Percentiles rank a stretch among this genome's conserved stretches.
phyloP scores from a whole-genome alignment of 2,888 invertebrate species.

The Pherbina coryleti region DNA sequence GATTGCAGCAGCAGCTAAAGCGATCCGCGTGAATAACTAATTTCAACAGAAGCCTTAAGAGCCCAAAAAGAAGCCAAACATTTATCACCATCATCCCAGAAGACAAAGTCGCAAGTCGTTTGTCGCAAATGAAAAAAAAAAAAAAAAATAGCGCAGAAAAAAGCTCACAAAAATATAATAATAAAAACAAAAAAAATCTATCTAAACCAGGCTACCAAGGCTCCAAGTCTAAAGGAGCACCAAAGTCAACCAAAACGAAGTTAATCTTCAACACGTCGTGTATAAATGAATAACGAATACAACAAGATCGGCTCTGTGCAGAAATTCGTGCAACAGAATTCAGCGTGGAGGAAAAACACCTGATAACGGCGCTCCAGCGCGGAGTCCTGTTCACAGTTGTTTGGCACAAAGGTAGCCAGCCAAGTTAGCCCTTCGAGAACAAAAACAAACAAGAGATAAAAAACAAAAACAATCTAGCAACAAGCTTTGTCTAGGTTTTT shows the following conservation, averaged over 20 bases:
- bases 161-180: constrained; percentile 1
- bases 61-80: constrained; percentile 47
- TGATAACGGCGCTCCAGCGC: constrained; percentile 47
- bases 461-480: not conserved
- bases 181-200: not conserved
- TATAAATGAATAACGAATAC: constrained; percentile 47
- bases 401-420: constrained; percentile 2
- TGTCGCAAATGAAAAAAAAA: not conserved
- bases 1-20: constrained; percentile 47
- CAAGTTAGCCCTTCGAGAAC: not conserved
- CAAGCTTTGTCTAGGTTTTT: not conserved
- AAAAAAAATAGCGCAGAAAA: not conserved
- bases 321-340: constrained; percentile 51
- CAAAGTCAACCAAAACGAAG: constrained; percentile 36
- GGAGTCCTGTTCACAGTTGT: not conserved
- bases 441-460: not conserved
- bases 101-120: constrained; percentile 40
- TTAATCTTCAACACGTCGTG: constrained; percentile 49
- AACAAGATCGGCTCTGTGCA: not conserved
- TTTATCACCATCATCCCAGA: constrained; percentile 64
- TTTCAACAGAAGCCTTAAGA: constrained; percentile 63
- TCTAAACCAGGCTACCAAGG: not conserved
- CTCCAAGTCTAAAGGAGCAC: constrained; percentile 16
- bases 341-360: constrained; percentile 51
- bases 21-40: constrained; percentile 69